Percentiles rank a stretch among this genome's conserved stretches.
These are phyloP conservation scores for Sarcophaga peregrina DNA, from an alignment of 1,140 invertebrate genomes.

Conservation along the genomic window DNA sequence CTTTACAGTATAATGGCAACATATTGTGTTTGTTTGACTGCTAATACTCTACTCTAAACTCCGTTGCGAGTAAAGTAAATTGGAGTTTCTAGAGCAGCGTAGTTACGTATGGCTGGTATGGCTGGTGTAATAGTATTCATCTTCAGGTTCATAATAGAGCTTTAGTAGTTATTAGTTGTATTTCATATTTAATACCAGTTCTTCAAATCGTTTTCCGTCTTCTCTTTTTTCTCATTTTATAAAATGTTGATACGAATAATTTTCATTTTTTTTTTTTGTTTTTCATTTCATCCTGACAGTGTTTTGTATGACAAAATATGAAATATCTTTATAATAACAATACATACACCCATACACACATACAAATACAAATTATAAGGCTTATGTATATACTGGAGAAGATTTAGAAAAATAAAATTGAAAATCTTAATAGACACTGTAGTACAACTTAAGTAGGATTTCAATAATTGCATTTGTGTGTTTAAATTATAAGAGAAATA, in stretches of 20 bases:
- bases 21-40: neutral
- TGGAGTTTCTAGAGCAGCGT: neutral
- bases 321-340: too few relatives aligned
- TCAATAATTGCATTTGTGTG: too few relatives aligned
- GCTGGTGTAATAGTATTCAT: neutral
- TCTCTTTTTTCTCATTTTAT: neutral
- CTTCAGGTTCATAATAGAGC: neutral
- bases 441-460: too few relatives aligned
- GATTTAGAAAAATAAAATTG: too few relatives aligned
- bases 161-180: slow-evolving; percentile 5
- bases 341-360: too few relatives aligned
- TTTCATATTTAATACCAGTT: neutral
- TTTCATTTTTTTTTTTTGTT: too few relatives aligned
- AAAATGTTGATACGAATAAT: neutral
- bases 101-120: neutral
- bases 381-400: too few relatives aligned
- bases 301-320: too few relatives aligned
- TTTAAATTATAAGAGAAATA: too few relatives aligned
- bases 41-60: neutral
- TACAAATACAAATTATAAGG: too few relatives aligned
- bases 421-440: too few relatives aligned
- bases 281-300: too few relatives aligned
- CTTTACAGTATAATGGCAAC: neutral
- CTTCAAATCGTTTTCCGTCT: neutral
- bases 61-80: neutral